phyloP scores from a whole-genome alignment of 2,888 invertebrate genomes.

The Arge pagana region DNA sequence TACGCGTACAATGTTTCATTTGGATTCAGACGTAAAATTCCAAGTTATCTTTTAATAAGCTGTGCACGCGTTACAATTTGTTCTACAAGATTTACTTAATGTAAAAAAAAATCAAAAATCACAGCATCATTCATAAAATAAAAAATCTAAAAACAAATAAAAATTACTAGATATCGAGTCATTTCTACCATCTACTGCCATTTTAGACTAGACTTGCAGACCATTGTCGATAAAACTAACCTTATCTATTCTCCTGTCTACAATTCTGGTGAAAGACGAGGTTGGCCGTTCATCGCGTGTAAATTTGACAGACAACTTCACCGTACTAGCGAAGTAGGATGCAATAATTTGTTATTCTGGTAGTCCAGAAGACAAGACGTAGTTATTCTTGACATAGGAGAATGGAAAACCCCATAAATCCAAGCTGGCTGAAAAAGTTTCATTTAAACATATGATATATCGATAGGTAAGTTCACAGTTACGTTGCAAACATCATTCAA shows the following conservation, averaged over 20 bases:
- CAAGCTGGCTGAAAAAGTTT: constrained; percentile 7
- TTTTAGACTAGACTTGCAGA: no score
- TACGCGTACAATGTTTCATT: no score
- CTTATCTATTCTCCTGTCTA: constrained; percentile 14
- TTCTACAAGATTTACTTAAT: no score
- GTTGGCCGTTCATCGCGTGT: constrained; percentile 14
- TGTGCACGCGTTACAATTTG: no score
- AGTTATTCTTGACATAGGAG: no score
- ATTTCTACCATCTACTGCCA: no score
- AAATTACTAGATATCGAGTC: neutral
- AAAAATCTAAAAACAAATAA: neutral
- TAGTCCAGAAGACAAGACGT: neutral
- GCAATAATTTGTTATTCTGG: constrained; percentile 7
- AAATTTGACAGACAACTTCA: constrained; percentile 7
- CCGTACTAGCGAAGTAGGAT: neutral
- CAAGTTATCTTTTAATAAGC: no score
- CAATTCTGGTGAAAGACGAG: constrained; percentile 3
- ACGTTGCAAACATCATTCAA: neutral
- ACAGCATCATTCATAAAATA: neutral
- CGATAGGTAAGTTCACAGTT: no score
- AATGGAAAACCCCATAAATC: constrained; percentile 9
- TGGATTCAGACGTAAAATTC: no score
- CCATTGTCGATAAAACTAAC: constrained; percentile 8
- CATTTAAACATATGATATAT: no score
- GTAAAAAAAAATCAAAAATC: neutral